Percentiles rank a stretch among this genome's conserved stretches.
phyloP scores from a whole-genome alignment of 2,113 vertebrate genomes.

The Ctenomys sociabilis region DNA sequence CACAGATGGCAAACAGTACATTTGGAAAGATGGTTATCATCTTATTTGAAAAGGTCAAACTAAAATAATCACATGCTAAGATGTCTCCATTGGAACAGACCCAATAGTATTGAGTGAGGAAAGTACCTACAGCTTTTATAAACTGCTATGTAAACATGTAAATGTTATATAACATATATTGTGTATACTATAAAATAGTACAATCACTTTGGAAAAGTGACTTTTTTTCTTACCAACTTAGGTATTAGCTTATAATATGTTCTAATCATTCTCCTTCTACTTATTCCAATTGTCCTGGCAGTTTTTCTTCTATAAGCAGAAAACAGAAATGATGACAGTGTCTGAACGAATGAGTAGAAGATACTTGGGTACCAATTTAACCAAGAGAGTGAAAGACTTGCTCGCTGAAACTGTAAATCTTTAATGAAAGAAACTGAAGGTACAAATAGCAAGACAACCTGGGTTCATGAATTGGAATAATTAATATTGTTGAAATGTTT shows the following conservation, averaged over 20 bases:
- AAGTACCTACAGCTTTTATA: not conserved
- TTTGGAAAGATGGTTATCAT: not conserved
- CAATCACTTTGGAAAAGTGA: not conserved
- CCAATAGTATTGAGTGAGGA: not conserved
- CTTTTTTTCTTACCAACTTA: not conserved
- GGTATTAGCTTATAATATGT: not conserved
- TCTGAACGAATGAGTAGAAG: too few relatives aligned
- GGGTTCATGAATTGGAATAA: not conserved
- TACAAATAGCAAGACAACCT: not conserved
- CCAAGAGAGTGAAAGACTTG: not conserved
- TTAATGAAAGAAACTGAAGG: not conserved
- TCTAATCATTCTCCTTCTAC: not conserved
- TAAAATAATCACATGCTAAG: not conserved
- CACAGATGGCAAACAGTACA: not conserved
- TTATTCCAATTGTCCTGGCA: not conserved
- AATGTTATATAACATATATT: not conserved
- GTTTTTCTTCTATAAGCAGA: not conserved
- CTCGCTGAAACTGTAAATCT: not conserved
- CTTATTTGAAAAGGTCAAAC: not conserved
- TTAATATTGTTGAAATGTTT: not conserved
- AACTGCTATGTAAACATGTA: not conserved
- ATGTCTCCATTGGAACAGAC: not conserved
- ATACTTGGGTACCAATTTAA: not conserved
- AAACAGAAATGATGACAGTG: not conserved
- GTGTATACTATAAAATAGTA: not conserved